phyloP scores from a whole-genome alignment of 2,113 vertebrate genomes.

The Podilymbus podiceps region DNA sequence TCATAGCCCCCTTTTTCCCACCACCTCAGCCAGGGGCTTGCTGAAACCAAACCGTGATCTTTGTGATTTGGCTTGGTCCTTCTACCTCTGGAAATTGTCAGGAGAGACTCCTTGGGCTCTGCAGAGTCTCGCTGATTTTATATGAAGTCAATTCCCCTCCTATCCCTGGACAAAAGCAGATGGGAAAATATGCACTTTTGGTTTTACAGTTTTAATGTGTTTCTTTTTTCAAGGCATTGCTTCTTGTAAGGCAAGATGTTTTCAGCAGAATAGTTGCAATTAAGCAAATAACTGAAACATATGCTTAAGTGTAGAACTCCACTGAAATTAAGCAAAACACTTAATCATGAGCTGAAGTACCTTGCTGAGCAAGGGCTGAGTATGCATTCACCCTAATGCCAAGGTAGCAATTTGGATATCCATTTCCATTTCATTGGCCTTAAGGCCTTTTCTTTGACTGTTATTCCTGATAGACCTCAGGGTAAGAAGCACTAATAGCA shows the following conservation, averaged over 20 bases:
- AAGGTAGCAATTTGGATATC: neutral
- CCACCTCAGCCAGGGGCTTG: neutral
- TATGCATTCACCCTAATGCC: neutral
- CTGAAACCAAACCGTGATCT: rapidly evolving
- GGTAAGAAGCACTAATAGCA: neutral
- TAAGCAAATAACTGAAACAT: neutral
- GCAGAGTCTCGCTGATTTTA: neutral
- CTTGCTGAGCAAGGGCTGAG: neutral
- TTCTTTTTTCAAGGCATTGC: neutral
- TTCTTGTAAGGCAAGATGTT: neutral
- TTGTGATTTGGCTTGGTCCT: neutral
- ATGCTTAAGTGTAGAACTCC: neutral
- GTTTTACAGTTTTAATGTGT: neutral
- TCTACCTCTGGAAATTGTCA: neutral
- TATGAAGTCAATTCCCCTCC: neutral
- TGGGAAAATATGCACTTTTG: neutral
- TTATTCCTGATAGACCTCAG: neutral
- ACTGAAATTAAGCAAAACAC: neutral
- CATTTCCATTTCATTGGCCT: neutral
- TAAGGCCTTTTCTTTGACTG: neutral
- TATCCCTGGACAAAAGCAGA: neutral
- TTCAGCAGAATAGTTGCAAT: neutral
- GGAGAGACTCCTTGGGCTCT: neutral
- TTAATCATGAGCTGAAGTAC: neutral
- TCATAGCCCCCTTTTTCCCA: neutral